Evolutionary conservation across 2,888 invertebrate species (phyloP), one percentile per base, ranked within the genome.

Genomic region (Xanthorhoe designata): DNA sequence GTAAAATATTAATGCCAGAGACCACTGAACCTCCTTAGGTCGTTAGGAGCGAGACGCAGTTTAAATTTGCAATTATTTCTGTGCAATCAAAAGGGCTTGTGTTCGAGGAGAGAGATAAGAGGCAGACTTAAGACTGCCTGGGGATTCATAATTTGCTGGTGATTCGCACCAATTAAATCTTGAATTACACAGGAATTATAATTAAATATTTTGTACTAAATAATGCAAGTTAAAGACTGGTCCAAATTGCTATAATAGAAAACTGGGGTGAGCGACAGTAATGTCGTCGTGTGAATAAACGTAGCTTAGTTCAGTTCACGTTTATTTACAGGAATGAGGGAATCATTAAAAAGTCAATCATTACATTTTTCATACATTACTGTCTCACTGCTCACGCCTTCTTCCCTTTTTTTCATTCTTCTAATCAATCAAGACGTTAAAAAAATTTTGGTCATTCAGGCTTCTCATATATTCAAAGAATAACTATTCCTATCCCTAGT

Each of bases 31-130:
- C 58, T 47, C 49, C 53, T 24, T 24, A 13, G 58, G 47, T 38
- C 58, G 58, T 59, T 53, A 59, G n/a, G 35, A 47, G 5, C 47
- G 58, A 58, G 58, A 58, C 45, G 19, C 51, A 53, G 53, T 64
- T 52, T 58, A 58, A 64, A 64, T 63, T 64, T 38, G 53, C 29
- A 54, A 59, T 64, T 53, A 59, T 64, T 59, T 59, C 54, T 24
- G 18, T 49, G 54, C 61, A 53, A 54, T 61, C 49, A 56, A 62
- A 62, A 49, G 55, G 6, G 52, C 63, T 52, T 51, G 59, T 52
- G 57, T 52, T 52, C 47, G 10, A 57, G 52, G 63, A 57, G 35
- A 8, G 38, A 49, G 64, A 64, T 58, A 64, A 52, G 57, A 51
- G 32, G 51, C 18, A 32, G 52, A 24, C n/a, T 54, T 47, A 63